Evolutionary conservation across 2,113 vertebrate genomes (phyloP), one percentile per base, ranked within the genome.

Genomic region (Caretta caretta): DNA sequence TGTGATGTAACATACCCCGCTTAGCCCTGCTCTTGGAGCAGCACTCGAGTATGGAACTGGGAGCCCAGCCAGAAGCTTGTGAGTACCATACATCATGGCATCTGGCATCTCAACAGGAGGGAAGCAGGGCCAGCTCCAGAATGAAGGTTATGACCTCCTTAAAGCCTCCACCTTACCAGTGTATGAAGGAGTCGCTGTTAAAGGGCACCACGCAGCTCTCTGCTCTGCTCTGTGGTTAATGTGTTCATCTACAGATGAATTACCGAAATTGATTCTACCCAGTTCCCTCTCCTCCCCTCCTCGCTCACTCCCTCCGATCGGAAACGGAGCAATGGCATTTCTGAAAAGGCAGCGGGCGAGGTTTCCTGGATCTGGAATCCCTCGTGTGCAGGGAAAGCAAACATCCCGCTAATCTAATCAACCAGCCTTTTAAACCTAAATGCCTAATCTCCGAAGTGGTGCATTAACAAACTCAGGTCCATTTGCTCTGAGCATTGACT

Each of bases 351-450:
- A 14, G 84, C 0, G 80, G 46, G 8, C 1, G 93, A 95, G 84
- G 25, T 46, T 97, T 97, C 93, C 95, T 87, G 96, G 94, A 89
- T 31, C 96, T 84, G 92, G 0, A 4, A 4, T 97, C 97, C 93
- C 96, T 31, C 6, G 90, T 14, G 93, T 94, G 89, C 56, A 1
- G 0, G 79, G 62, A 94, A 80, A 78, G 93, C 51, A 38, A 35
- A 87, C 89, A 90, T 69, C 84, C 89, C 38, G 0, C 95, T 59
- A 88, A 31, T 93, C 72, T 86, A 69, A 90, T 92, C 88, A 88
- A 80, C 87, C 3, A 78, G 86, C 94, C 57, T 92, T 90, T 96
- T 65, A 84, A 93, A 3, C 83, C 92, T 93, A 75, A 97, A 94
- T 97, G 96, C 94, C 96, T 86, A 76, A 11, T 80, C 82, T 54